Evolutionary conservation across 2,113 vertebrate genomes (phyloP).

Genomic region (Anseranas semipalmata): DNA sequence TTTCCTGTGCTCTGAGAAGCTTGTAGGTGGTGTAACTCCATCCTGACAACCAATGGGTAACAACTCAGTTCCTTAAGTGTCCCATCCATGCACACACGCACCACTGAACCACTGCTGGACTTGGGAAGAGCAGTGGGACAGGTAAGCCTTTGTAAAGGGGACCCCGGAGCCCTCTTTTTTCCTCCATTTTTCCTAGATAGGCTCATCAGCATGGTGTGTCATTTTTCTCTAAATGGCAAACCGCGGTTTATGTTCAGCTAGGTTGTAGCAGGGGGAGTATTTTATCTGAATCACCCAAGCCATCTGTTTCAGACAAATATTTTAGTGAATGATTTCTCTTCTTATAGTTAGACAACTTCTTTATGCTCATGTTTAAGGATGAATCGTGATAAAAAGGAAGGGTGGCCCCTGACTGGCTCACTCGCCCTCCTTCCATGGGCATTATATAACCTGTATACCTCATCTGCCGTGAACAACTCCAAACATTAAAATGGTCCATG

Average conservation of each 20-base stretch:
- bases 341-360: neutral
- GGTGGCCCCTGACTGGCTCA: neutral
- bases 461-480: neutral
- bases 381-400: neutral
- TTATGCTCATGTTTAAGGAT: neutral
- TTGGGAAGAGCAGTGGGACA: neutral
- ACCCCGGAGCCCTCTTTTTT: neutral
- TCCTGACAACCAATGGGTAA: neutral
- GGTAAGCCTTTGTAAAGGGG: neutral
- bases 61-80: neutral
- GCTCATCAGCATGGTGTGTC: neutral
- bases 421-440: neutral
- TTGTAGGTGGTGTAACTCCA: neutral
- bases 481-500: neutral
- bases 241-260: neutral
- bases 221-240: constrained; percentile 17
- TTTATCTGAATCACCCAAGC: constrained; percentile 49
- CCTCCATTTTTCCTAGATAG: neutral
- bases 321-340: constrained; percentile 30
- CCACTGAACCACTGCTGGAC: neutral
- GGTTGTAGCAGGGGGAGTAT: neutral
- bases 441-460: neutral
- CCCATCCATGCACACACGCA: neutral
- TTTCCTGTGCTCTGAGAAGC: neutral
- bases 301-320: constrained; percentile 50